These are phyloP conservation scores for Strigamia crassipes DNA, from an alignment of 2,888 invertebrate genomes.

Conservation along the genomic window DNA sequence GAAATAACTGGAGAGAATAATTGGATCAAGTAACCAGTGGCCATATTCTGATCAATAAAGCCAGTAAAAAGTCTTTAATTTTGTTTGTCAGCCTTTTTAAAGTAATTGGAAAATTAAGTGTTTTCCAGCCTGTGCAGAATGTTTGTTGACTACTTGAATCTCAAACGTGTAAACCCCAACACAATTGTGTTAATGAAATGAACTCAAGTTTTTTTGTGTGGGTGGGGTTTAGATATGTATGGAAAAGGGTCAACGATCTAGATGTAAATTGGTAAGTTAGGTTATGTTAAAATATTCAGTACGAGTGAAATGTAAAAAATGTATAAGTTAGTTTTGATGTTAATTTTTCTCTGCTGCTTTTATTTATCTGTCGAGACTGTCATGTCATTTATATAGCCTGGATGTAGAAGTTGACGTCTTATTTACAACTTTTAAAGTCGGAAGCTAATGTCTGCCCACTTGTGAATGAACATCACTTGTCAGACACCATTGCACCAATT, in stretches of 20 bases:
- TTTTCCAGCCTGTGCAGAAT: background rate
- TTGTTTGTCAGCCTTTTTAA: slow-evolving; percentile 32
- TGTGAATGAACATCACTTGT: background rate
- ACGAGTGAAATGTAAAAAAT: background rate
- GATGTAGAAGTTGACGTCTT: background rate
- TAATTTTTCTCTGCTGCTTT: background rate
- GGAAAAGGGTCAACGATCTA: slow-evolving; percentile 2
- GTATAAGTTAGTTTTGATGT: background rate
- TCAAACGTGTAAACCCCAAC: background rate
- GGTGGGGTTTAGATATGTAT: background rate
- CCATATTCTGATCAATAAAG: background rate
- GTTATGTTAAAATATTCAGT: background rate
- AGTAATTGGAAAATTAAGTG: slow-evolving; percentile 26
- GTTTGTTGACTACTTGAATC: slow-evolving; percentile 27
- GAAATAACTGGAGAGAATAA: background rate
- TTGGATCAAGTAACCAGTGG: background rate
- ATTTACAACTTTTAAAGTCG: background rate
- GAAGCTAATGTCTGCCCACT: background rate
- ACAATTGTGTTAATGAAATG: slow-evolving; percentile 34
- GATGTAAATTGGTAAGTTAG: background rate
- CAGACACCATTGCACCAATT: background rate
- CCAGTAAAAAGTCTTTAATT: background rate
- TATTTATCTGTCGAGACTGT: background rate
- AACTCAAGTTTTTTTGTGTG: background rate
- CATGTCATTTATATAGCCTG: background rate